These are phyloP conservation scores for Galaxea fascicularis DNA, from an alignment of 92 coral and sea anemone genomes.

Conservation along the genomic window DNA sequence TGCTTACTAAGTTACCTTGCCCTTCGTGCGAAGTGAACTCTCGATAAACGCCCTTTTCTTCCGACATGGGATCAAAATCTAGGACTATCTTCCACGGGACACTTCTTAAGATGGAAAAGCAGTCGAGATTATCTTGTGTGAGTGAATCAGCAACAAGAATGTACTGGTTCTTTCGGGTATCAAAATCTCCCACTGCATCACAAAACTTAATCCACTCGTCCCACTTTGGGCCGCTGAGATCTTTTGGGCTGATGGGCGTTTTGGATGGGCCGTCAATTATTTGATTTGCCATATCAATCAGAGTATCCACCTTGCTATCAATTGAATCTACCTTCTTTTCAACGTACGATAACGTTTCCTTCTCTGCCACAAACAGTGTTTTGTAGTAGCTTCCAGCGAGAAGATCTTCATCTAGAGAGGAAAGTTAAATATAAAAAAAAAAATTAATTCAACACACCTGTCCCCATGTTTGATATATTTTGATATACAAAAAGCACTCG, in stretches of 20 bases:
- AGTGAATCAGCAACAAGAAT: slow-evolving; percentile 81
- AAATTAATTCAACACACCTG: not conserved
- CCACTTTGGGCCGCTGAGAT: slow-evolving; percentile 62
- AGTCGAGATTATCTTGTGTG: slow-evolving; percentile 50
- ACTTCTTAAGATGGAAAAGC: slow-evolving; percentile 71
- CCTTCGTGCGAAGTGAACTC: slow-evolving; percentile 66
- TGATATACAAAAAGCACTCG: too few species aligned
- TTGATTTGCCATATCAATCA: not conserved
- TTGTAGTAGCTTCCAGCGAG: slow-evolving; percentile 68
- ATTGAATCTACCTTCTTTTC: slow-evolving; percentile 30
- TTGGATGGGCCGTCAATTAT: not conserved
- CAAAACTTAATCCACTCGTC: slow-evolving; percentile 85
- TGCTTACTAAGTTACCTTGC: slow-evolving; percentile 67
- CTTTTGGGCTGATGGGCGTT: slow-evolving; percentile 41
- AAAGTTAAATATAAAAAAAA: not conserved
- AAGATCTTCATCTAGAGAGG: slow-evolving; percentile 61
- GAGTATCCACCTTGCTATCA: slow-evolving; percentile 37
- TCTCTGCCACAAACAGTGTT: slow-evolving; percentile 66
- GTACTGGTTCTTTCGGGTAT: slow-evolving; percentile 73
- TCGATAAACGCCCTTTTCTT: slow-evolving; percentile 81
- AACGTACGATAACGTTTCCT: not conserved
- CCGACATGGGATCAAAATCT: slow-evolving; percentile 86
- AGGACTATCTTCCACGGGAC: slow-evolving; percentile 93
- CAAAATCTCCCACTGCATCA: slow-evolving; percentile 69
- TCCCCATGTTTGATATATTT: not conserved